Base-by-base conservation (phyloP, 2,113 vertebrate species). In the Leptobrachium leishanense region DNA sequence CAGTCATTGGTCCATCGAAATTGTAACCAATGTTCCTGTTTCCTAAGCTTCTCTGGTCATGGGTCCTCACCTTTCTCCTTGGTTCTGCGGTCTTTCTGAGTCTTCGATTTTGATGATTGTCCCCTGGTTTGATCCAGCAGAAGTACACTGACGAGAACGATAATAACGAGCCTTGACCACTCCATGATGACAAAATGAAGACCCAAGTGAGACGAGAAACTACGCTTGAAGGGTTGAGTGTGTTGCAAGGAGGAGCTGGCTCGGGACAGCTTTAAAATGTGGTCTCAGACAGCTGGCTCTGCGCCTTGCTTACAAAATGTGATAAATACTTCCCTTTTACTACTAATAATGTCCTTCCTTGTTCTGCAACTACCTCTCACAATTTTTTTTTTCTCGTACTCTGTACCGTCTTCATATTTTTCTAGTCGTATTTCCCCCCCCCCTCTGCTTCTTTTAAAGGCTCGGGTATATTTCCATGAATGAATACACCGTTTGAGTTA, bases 81-180 rank as follows among this genome's bases (percentile, higher is more conserved):
- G n/a, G 89, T 89, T 83, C 92, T 93, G 85, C 89, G 90, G 84
- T 93, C 91, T 77, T 92, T 93, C 83, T 84, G 89, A 83, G 86
- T 82, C 87, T 91, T 94, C 55, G 84, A 2, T 67, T 79, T 90
- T 83, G 89, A 84, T 13, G 86, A 10, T 66, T 87, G 87, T 84
- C 89, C 84, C 77, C 81, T 53, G 62, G 87, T 89, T 82, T 90
- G 88, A 74, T 92, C 92, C 85, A 93, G 83, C 73, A 93, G 84
- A 5, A 93, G 74, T 44, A 89, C 85, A 77, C 86, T 85, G 73
- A 93, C 82, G 71, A 94, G 88, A 0, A 93, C 64, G 70, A 88
- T 89, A 83, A 93, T 82, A 55, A 0, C 43, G 84, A 91, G 40
- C 79, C 87, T 86, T 2, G 55, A 80, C 83, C 88, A 90, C 75